Base-by-base conservation (phyloP, 1,140 invertebrate genomes). In the Palaemon carinicauda region DNA sequence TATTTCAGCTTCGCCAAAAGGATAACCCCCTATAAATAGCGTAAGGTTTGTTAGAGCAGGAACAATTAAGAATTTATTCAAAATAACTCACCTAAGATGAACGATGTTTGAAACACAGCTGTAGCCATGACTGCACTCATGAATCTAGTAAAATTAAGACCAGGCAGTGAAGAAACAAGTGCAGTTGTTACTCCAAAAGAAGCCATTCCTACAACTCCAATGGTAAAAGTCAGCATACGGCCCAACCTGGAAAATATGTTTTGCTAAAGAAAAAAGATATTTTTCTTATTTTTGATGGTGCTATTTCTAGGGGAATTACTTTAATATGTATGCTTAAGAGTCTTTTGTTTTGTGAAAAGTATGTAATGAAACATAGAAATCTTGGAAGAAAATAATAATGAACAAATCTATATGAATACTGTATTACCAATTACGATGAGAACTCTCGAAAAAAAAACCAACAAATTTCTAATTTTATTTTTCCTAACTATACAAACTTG, bases 81-180 rank as follows among this genome's bases (percentile, higher is more conserved):
- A 15, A 21, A 3, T 50, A 3, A 83, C 82, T 50, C 17, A 77
- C 82, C 82, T 56, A 83, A 75, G 21, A 83, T 52, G 75, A 83
- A 83, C 33, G 73, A 50, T 14, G 73, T 83, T 31, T 83, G 82
- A 75, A 83, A 83, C n/a, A 83, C 71, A 24, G 29, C 82, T 75
- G 51, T 77, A 3, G 73, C 21, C 29, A 50, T 73, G 71, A 83
- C 75, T 29, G 73, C 82, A 83, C 60, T 83, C 27, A 83, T 17
- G 50, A 83, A 83, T 50, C 73, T 71, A 15, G 33, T 21, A 15
- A 75, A 29, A 75, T 75, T 54, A 14, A 83, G 29, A 27, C 53
- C 41, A 56, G 17, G 21, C 21, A 83, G 41, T n/a, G 51, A 53
- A 56, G 82, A 9, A 21, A 83, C 82, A 31, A 83, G 73, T 12